Conservation (phyloP, 1,140 invertebrate genomes). For the Bemisia tabaci region DNA sequence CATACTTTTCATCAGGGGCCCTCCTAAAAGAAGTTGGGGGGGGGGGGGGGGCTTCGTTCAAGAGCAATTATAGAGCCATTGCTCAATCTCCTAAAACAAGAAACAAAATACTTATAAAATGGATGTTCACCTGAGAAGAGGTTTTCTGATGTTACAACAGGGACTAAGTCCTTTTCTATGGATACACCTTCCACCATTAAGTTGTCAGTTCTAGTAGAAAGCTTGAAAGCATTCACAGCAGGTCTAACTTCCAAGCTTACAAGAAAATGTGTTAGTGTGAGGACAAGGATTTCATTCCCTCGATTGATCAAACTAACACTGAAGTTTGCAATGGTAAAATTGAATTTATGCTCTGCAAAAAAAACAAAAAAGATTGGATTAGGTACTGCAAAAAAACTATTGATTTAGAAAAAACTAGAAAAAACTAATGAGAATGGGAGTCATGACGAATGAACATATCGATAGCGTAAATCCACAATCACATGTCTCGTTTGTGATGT, state of each 20-base stretch:
- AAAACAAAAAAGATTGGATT: slow-evolving; percentile 16
- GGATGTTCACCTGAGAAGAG: too few species aligned
- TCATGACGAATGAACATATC: too few species aligned
- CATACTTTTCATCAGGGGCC: too few species aligned
- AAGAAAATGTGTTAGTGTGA: slow-evolving; percentile 58
- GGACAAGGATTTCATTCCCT: slow-evolving; percentile 53
- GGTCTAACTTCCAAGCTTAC: slow-evolving; percentile 56
- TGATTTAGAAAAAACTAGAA: background rate
- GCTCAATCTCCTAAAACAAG: too few species aligned
- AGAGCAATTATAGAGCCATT: too few species aligned
- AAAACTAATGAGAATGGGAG: too few species aligned
- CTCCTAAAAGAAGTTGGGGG: too few species aligned
- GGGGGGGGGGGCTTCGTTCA: too few species aligned
- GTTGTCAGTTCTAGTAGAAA: slow-evolving; percentile 59
- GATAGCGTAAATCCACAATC: too few species aligned
- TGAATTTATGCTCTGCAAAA: slow-evolving; percentile 59
- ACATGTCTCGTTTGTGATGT: too few species aligned
- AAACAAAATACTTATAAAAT: too few species aligned
- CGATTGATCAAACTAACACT: slow-evolving; percentile 52
- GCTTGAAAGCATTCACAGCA: slow-evolving; percentile 50
- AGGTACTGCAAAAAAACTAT: background rate
- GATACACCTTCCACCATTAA: slow-evolving; percentile 62
- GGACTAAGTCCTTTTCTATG: slow-evolving; percentile 55
- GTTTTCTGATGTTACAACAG: slow-evolving; percentile 53
- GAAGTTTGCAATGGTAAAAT: slow-evolving; percentile 61